phyloP scores from a whole-genome alignment of 2,888 invertebrate species.

The Flexamia atlantica region DNA sequence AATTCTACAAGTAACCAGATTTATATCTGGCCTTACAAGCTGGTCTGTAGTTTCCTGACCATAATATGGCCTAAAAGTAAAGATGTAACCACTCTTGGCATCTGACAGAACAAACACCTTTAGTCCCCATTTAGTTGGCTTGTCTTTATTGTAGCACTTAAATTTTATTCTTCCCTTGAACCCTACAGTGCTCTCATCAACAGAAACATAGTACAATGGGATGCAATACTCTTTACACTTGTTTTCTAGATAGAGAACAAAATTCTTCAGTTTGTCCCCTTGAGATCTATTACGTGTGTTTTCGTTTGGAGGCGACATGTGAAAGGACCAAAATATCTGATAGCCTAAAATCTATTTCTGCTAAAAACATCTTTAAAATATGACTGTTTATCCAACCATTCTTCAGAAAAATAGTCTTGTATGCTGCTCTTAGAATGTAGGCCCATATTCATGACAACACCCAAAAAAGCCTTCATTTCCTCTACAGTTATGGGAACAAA shows the following conservation, averaged over 20 bases:
- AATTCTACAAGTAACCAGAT: background rate
- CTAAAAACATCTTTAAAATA: slow-evolving; percentile 17
- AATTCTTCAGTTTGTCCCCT: background rate
- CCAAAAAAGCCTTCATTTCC: background rate
- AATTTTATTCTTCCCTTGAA: slow-evolving; percentile 19
- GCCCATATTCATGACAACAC: slow-evolving; percentile 11
- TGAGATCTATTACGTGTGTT: background rate
- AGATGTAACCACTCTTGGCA: background rate
- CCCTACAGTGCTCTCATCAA: slow-evolving; percentile 4
- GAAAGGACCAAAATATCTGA: slow-evolving; percentile 16
- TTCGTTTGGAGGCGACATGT: slow-evolving; percentile 1
- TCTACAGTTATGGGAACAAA: background rate
- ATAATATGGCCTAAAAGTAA: background rate
- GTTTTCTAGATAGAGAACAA: background rate
- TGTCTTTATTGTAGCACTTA: slow-evolving; percentile 7
- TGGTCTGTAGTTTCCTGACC: background rate
- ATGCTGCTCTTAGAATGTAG: background rate
- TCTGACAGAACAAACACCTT: background rate
- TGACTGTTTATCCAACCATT: background rate
- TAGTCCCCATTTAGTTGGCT: slow-evolving; percentile 4
- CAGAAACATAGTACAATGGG: background rate
- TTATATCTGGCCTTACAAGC: background rate
- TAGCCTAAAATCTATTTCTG: background rate
- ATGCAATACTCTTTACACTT: background rate
- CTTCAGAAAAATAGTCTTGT: slow-evolving; percentile 17